Evolutionary conservation across 2,797 vertebrate species (phyloP).

Genomic region (Liparis tanakae): DNA sequence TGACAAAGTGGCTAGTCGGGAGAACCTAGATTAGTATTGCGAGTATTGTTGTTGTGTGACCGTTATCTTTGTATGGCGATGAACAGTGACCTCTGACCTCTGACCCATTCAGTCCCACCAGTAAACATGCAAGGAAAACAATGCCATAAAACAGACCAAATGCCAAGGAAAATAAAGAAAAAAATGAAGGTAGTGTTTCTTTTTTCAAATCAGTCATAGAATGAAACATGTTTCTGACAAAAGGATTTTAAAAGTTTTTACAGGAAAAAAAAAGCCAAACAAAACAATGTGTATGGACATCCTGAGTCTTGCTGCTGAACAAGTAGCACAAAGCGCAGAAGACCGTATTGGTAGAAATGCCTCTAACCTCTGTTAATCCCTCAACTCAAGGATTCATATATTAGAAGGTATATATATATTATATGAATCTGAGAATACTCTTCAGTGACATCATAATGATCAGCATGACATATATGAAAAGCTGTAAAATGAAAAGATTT

Average conservation of each 20-base stretch:
- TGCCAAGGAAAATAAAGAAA: conserved; percentile 24
- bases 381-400: conserved; percentile 36
- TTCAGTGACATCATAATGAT: conserved; percentile 30
- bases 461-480: conserved; percentile 63
- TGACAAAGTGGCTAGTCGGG: conserved; percentile 65
- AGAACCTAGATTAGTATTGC: conserved; percentile 67
- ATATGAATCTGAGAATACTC: conserved; percentile 42
- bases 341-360: conserved; percentile 33
- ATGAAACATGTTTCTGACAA: conserved; percentile 37
- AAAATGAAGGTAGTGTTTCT: conserved; percentile 3
- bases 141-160: conserved; percentile 47
- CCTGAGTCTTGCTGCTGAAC: conserved; percentile 63
- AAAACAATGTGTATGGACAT: conserved; percentile 51
- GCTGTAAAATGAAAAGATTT: conserved; percentile 33
- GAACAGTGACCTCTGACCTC: conserved; percentile 59
- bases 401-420: conserved; percentile 4
- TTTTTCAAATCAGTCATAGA: conserved; percentile 25
- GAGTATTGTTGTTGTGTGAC: conserved; percentile 52
- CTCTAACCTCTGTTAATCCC: conserved; percentile 31
- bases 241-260: conserved; percentile 36
- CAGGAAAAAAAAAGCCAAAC: conserved; percentile 46
- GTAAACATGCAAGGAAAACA: conserved; percentile 73
- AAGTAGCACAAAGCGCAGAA: conserved; percentile 52
- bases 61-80: conserved; percentile 58
- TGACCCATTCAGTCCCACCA: conserved; percentile 58